phyloP scores from a whole-genome alignment of 2,113 vertebrate species.

The Albula glossodonta region DNA sequence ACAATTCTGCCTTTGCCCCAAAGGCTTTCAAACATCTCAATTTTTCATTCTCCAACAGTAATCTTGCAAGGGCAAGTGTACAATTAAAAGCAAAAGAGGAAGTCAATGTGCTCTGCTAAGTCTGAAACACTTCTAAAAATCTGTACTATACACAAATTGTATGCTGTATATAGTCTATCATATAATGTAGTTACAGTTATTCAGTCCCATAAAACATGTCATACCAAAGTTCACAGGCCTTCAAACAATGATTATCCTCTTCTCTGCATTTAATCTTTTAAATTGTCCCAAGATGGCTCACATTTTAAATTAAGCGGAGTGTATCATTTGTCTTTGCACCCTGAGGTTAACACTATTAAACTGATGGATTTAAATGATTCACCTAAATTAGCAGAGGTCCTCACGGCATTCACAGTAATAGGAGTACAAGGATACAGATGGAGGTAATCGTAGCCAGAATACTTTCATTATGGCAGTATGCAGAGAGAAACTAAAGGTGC shows the following conservation, averaged over 20 bases:
- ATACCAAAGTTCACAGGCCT: background rate
- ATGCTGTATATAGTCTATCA: no score
- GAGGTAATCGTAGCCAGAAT: background rate
- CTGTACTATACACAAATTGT: no score
- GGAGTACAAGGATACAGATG: background rate
- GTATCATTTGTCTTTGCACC: background rate
- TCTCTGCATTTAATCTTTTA: background rate
- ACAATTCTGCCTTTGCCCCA: no score
- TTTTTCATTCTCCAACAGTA: no score
- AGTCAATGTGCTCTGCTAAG: no score
- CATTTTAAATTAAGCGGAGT: background rate
- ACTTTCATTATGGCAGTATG: background rate
- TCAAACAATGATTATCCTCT: background rate
- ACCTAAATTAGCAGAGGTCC: background rate
- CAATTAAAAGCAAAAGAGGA: no score
- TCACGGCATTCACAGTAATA: background rate
- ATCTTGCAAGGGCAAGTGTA: no score
- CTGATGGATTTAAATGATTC: conserved; percentile 9
- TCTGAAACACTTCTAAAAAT: no score
- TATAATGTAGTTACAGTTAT: no score
- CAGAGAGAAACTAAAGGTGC: background rate
- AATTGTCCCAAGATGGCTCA: background rate
- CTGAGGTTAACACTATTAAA: conserved; percentile 3
- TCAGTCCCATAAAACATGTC: background rate
- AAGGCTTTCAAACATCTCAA: no score